Evolutionary conservation across 2,797 vertebrate species (phyloP), one percentile per base, ranked within the genome.

Genomic region (Hylomyscus alleni): DNA sequence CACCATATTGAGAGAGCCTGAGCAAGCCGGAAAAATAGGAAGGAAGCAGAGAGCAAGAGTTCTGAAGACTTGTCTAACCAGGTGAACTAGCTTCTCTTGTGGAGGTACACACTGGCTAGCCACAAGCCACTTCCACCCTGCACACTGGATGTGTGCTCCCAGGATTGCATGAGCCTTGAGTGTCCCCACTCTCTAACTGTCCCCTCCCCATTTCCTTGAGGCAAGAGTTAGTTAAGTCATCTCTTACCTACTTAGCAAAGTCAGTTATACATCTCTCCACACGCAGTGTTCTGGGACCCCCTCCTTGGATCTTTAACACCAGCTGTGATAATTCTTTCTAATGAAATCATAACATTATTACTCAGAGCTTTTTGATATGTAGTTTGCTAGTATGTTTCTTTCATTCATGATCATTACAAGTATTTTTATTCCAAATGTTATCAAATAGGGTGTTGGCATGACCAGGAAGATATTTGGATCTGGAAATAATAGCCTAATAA

Each of bases 401-500:
- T 93, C 3, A 24, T 93, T 93, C 2, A 17, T 58, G 54, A 65
- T 0, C 67, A 15, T 4, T n/a, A 11, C 9, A 62, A 10, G 3
- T 31, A 88, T 52, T 88, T 89, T 62, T 88, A 13, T 93, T 8
- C 77, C 83, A 37, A 95, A 93, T 72, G 22, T 20, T 89, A 92
- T 88, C 60, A 95, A 78, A 77, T 65, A 72, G 8, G 3, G 9
- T 56, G 1, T 44, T 92, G n/a, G 52, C 3, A 67, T 95, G 94
- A 75, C 90, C 76, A 72, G 58, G 94, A 87, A 93, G 9, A 26
- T 31, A 62, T 29, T 87, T 77, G 44, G 8, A 52, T 84, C 26
- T 93, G 34, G 13, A 95, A 95, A 90, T 65, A 87, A 44, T 44
- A 93, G 40, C 9, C 44, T 4, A 54, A 65, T 87, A 83, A 60